phyloP scores from a whole-genome alignment of 2,797 vertebrate genomes.

The Peromyscus melanophrys region DNA sequence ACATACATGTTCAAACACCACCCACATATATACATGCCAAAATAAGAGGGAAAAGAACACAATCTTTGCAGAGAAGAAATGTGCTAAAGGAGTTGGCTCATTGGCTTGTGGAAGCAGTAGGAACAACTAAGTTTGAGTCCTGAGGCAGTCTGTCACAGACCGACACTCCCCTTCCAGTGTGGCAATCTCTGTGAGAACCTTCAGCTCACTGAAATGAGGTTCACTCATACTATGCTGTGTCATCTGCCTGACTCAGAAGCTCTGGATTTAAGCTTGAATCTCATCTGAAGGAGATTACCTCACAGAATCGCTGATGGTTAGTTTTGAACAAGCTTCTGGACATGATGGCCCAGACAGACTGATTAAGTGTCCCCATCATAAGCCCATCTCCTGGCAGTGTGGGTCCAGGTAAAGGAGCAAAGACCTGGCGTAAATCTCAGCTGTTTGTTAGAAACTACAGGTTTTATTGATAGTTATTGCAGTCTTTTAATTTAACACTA shows the following conservation, averaged over 20 bases:
- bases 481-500: background rate
- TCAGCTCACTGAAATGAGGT: background rate
- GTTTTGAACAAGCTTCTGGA: background rate
- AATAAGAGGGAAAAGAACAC: too few species aligned
- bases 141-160: background rate
- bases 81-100: background rate
- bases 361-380: background rate
- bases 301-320: background rate
- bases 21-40: too few species aligned
- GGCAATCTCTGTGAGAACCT: background rate
- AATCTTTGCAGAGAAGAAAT: background rate
- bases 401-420: background rate
- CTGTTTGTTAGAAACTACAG: background rate
- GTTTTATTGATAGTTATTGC: background rate
- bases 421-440: background rate
- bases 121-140: background rate
- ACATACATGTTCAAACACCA: background rate
- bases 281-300: background rate
- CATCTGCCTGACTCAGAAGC: background rate
- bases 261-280: background rate
- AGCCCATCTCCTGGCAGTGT: background rate
- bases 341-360: background rate
- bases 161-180: background rate
- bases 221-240: background rate
- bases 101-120: background rate